phyloP scores from a whole-genome alignment of 2,113 vertebrate species.

The Calyptommatus sinebrachiatus region DNA sequence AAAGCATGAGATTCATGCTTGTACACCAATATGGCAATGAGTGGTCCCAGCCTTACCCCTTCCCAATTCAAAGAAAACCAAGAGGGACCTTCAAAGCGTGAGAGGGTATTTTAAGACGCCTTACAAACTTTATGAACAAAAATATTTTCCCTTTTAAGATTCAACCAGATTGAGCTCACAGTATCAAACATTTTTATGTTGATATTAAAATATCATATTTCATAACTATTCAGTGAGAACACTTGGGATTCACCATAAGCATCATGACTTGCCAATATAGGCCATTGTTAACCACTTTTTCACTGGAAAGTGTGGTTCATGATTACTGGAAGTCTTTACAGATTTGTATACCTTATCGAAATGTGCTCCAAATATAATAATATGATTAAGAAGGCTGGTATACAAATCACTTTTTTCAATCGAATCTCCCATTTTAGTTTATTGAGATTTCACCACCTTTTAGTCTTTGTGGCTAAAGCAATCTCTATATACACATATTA shows the following conservation, averaged over 20 bases:
- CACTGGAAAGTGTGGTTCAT: too few species aligned
- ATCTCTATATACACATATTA: neutral
- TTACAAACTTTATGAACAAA: too few species aligned
- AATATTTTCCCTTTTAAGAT: too few species aligned
- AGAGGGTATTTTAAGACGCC: too few species aligned
- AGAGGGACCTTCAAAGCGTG: too few species aligned
- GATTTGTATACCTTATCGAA: neutral
- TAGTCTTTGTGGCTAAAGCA: neutral
- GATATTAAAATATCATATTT: neutral
- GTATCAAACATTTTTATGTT: neutral
- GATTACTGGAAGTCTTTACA: neutral
- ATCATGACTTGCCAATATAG: neutral
- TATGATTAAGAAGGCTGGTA: neutral
- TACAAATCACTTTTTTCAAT: neutral
- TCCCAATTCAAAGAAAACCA: too few species aligned
- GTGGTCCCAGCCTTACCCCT: too few species aligned
- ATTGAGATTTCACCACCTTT: neutral
- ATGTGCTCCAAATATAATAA: neutral
- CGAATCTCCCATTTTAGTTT: slow-evolving; percentile 5
- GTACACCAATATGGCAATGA: too few species aligned
- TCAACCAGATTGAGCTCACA: too few species aligned
- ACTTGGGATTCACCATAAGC: neutral
- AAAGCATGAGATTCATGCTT: too few species aligned
- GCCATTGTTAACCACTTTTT: too few species aligned
- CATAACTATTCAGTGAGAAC: neutral